phyloP scores from a whole-genome alignment of 2,113 vertebrate species.

The Gracilinanus agilis region DNA sequence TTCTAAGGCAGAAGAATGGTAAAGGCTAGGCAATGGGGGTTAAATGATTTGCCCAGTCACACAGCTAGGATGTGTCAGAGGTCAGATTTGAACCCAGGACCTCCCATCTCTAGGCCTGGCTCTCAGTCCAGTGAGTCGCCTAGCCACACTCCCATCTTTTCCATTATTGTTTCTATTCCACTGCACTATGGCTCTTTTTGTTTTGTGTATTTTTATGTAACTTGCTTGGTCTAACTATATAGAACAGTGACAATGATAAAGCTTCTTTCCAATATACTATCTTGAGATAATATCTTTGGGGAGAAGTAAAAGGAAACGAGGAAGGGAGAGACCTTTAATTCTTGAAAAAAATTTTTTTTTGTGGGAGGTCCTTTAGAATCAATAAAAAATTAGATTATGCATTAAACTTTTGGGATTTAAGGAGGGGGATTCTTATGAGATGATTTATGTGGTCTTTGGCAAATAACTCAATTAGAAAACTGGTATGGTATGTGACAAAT shows the following conservation, averaged over 20 bases:
- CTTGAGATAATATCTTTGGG: neutral
- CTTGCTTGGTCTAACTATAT: neutral
- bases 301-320: neutral
- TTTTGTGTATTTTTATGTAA: neutral
- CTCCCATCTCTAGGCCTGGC: too few relatives aligned
- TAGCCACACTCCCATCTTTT: neutral
- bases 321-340: neutral
- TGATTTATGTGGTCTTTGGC: neutral
- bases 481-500: neutral
- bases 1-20: too few relatives aligned
- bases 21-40: too few relatives aligned
- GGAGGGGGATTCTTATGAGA: neutral
- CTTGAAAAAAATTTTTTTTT: neutral
- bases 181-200: neutral
- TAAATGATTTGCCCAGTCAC: too few relatives aligned
- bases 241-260: neutral
- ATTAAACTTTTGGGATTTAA: neutral
- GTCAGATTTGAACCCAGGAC: too few relatives aligned
- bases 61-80: too few relatives aligned
- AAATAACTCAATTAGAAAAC: neutral
- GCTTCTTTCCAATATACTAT: neutral
- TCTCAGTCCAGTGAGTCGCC: too few relatives aligned
- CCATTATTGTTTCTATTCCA: neutral
- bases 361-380: neutral
- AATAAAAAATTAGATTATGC: neutral